Base-by-base conservation (phyloP, 2,113 vertebrate species). In the Phoenicopterus ruber region DNA sequence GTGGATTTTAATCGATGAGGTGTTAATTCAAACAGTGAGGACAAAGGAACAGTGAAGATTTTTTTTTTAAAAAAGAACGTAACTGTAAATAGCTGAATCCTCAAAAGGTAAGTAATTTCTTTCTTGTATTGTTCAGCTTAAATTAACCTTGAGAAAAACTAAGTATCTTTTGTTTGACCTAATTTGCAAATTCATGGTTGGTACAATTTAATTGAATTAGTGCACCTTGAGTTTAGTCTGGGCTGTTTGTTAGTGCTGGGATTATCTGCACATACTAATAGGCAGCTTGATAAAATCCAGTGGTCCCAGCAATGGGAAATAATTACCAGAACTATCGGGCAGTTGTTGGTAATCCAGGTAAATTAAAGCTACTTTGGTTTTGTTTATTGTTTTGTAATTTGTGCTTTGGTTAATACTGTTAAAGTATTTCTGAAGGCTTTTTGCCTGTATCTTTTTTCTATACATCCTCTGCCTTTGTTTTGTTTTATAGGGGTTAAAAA, bases 1-100 rank as follows among this genome's bases (percentile, higher is more conserved):
- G 80, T 71, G 87, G 90, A 69, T 79, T 86, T 95, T 92, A 91
- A 93, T 90, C 72, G 3, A 42, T 80, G 49, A 93, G 67, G 79
- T 86, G 50, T 80, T 78, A 57, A 84, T 88, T 82, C 81, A 76
- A 79, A 69, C 81, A 86, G 26, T 42, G 57, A 88, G 57, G 42
- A 85, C 82, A 94, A 89, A 88, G 76, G 47, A 92, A 44, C 38
- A 90, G 55, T 90, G 82, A 86, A 78, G 63, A 74, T 40, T 71
- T 16, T 25, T 65, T 69, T 69, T 67, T 29, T 12, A 58, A 38
- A 82, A 32, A 49, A 44, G 8, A n/a, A 34, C 22, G 2, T 4
- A 85, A 44, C 46, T 49, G 40, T 87, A 86, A 87, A 82, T n/a
- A 87, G 26, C 61, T 57, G 74, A 62, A 57, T 67, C 25, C 47